Conservation (phyloP, 2,113 vertebrate species). For the Saguinus midas region DNA sequence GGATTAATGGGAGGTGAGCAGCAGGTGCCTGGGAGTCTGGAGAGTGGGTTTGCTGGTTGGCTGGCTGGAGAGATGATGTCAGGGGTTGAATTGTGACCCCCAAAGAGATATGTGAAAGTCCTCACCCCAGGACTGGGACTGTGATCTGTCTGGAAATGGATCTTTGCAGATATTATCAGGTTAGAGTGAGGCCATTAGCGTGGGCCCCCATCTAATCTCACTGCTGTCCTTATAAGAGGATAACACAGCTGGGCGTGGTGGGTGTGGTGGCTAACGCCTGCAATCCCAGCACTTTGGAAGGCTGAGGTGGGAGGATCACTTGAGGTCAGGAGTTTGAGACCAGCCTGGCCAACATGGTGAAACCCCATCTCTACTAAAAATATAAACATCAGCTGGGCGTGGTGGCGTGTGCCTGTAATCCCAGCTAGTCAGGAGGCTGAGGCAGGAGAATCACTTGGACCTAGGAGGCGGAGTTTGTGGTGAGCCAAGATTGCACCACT, state of each 20-base stretch:
- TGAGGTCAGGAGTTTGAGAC: neutral
- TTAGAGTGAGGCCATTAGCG: too few species aligned
- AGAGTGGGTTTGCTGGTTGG: accelerated
- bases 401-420: too few species aligned
- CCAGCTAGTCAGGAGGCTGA: too few species aligned
- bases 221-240: neutral
- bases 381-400: too few species aligned
- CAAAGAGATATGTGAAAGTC: neutral
- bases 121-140: neutral
- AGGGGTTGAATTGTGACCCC: neutral
- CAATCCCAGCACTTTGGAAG: too few species aligned
- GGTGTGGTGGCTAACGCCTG: too few species aligned
- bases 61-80: neutral
- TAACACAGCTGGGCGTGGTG: neutral
- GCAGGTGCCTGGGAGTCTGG: accelerated
- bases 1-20: neutral
- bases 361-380: too few species aligned
- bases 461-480: too few species aligned
- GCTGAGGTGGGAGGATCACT: neutral
- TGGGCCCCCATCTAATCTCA: accelerated
- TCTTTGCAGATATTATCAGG: neutral
- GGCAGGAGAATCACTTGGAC: too few species aligned
- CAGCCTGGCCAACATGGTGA: too few species aligned
- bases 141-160: neutral
- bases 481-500: accelerated